Conservation (phyloP, 2,888 invertebrate genomes). For the Nesidiocoris tenuis region DNA sequence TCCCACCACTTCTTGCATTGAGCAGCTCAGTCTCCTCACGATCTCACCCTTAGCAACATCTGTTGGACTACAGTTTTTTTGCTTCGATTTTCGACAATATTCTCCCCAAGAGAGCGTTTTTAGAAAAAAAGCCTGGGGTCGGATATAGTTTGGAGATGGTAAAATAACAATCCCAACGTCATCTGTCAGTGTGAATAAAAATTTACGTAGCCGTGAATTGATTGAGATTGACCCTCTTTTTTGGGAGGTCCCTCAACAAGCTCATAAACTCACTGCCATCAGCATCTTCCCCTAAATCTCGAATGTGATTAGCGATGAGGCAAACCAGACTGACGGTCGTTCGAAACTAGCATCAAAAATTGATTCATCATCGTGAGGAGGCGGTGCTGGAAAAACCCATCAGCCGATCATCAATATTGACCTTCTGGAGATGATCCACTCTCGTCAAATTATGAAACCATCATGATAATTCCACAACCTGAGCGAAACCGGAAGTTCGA, state of each 20-base stretch:
- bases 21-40: neutral
- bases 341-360: neutral
- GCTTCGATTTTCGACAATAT: neutral
- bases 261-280: neutral
- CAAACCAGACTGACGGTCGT: neutral
- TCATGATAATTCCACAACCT: no score
- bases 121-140: neutral
- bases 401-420: neutral
- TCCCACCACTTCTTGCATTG: slow-evolving; percentile 18
- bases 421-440: neutral
- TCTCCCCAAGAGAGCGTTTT: neutral
- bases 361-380: neutral
- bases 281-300: neutral
- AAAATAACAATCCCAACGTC: slow-evolving; percentile 32
- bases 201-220: neutral
- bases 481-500: no score
- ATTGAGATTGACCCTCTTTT: neutral
- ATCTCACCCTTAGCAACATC: neutral
- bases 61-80: neutral
- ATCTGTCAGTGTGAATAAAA: slow-evolving; percentile 32
- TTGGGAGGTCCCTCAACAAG: neutral
- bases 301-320: neutral
- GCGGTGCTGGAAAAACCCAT: neutral
- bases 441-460: no score
- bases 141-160: slow-evolving; percentile 6